phyloP scores from a whole-genome alignment of 2,113 vertebrate genomes.

The Heloderma charlesbogerti region DNA sequence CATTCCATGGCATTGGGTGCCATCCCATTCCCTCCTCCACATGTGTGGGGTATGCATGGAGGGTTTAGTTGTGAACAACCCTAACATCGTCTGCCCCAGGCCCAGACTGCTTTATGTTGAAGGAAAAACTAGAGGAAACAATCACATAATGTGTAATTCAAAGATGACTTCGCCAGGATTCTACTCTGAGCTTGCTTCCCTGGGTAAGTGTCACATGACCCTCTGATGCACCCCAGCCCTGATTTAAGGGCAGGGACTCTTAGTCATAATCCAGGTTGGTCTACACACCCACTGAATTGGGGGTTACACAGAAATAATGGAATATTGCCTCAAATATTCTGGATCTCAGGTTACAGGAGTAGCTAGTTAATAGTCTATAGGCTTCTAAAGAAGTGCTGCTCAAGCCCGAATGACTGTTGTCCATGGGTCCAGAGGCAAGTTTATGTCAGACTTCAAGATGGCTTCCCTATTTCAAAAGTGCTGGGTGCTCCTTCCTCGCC shows the following conservation, averaged over 20 bases:
- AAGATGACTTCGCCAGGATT: background rate
- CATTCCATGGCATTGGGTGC: too few relatives aligned
- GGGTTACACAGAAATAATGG: too few relatives aligned
- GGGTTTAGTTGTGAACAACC: too few relatives aligned
- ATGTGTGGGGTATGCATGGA: too few relatives aligned
- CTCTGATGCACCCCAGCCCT: background rate
- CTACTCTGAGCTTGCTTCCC: background rate
- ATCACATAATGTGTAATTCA: background rate
- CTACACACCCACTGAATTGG: too few relatives aligned
- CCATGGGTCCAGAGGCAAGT: background rate
- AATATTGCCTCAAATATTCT: too few relatives aligned
- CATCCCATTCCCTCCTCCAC: too few relatives aligned
- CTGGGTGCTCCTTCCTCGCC: background rate
- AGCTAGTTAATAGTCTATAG: too few relatives aligned
- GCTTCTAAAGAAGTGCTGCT: too few relatives aligned
- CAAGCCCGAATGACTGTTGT: too few relatives aligned
- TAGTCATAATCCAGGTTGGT: background rate
- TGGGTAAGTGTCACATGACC: background rate
- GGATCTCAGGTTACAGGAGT: too few relatives aligned
- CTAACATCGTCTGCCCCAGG: too few relatives aligned
- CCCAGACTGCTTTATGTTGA: background rate
- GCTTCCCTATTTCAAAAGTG: background rate
- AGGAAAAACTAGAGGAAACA: background rate
- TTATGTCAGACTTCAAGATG: background rate
- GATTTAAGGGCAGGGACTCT: background rate